Evolutionary conservation across 2,797 vertebrate species (phyloP).

Genomic region (Sebastolobus altivelis): DNA sequence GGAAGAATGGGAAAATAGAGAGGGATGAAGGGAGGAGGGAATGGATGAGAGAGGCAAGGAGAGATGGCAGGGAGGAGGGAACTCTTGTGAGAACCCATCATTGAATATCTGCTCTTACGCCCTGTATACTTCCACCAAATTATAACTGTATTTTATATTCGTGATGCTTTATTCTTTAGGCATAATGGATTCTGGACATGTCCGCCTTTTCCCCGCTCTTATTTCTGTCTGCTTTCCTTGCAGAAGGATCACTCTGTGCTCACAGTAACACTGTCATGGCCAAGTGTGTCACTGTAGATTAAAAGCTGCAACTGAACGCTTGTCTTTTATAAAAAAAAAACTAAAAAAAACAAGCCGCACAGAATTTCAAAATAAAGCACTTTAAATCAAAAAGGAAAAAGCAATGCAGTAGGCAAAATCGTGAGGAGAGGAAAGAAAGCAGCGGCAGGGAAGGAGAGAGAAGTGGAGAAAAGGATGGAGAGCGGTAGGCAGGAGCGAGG

Average conservation of each 20-base stretch:
- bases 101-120: not conserved
- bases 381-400: slow-evolving; percentile 31
- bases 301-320: not conserved
- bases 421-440: slow-evolving; percentile 21
- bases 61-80: not conserved
- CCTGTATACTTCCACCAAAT: not conserved
- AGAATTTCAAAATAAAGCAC: slow-evolving; percentile 21
- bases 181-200: not conserved
- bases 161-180: not conserved
- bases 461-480: slow-evolving; percentile 26
- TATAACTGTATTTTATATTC: not conserved
- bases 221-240: not conserved
- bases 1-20: slow-evolving; percentile 28
- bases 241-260: not conserved
- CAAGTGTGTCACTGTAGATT: not conserved
- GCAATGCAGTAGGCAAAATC: slow-evolving; percentile 27
- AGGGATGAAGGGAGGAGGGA: not conserved
- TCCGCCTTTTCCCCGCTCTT: not conserved
- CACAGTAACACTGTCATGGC: not conserved
- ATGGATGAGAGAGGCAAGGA: slow-evolving; percentile 3
- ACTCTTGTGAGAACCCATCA: slow-evolving; percentile 9
- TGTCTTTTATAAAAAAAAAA: not conserved
- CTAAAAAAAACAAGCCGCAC: slow-evolving; percentile 22
- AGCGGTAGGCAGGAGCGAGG: slow-evolving; percentile 39
- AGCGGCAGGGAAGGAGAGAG: not conserved